Evolutionary conservation across 2,113 vertebrate species (phyloP).

Genomic region (Climacteris rufus): DNA sequence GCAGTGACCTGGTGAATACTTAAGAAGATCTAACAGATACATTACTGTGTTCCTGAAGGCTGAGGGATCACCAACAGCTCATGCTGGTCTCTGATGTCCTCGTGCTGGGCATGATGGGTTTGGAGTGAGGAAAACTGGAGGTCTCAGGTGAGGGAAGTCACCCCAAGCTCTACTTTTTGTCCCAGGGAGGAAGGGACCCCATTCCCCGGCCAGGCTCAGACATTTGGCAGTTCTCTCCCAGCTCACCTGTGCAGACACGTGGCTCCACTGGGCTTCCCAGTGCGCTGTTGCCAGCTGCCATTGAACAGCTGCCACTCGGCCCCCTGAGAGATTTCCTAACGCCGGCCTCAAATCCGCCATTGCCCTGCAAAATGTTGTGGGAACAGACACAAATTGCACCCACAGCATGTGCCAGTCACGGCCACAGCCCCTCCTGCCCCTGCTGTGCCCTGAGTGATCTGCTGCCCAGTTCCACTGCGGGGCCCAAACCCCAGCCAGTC

Average conservation of each 20-base stretch:
- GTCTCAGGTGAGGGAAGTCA: background rate
- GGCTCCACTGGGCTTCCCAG: background rate
- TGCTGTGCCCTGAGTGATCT: background rate
- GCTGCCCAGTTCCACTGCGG: accelerated
- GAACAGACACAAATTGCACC: background rate
- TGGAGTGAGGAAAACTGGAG: background rate
- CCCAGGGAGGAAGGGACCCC: background rate
- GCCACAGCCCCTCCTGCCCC: background rate
- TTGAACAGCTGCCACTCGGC: background rate
- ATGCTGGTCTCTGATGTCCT: slow-evolving; percentile 22
- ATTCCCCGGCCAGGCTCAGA: background rate
- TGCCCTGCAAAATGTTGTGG: background rate
- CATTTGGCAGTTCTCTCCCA: background rate
- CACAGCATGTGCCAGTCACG: accelerated
- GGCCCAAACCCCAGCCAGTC: background rate
- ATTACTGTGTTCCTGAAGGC: slow-evolving; percentile 61
- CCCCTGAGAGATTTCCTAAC: background rate
- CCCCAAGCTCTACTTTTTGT: background rate
- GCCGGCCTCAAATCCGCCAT: background rate
- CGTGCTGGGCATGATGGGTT: background rate
- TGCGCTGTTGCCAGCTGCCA: background rate
- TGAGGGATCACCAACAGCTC: background rate
- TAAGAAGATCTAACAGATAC: slow-evolving; percentile 31
- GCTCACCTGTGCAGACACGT: background rate
- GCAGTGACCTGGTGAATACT: background rate